Percentiles rank a stretch among this genome's conserved stretches.
Evolutionary conservation across 1,140 invertebrate species (phyloP).

Genomic region (Triops longicaudatus): DNA sequence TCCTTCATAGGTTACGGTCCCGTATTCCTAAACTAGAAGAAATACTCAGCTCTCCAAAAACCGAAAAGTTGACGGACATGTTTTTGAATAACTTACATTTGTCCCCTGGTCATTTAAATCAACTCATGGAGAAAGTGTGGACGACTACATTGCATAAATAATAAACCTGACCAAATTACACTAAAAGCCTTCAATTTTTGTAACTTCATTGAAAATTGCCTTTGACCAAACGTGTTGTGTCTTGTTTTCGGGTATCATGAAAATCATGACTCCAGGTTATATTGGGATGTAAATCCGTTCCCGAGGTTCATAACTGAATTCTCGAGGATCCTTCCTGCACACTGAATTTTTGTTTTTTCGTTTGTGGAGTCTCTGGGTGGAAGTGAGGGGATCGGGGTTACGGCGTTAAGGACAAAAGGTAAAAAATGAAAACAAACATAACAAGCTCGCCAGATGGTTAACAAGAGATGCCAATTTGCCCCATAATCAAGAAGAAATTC

Average conservation of each 20-base stretch:
- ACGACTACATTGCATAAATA: slow-evolving; percentile 15
- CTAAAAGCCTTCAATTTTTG: background rate
- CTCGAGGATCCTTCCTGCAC: background rate
- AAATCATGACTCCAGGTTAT: slow-evolving; percentile 5
- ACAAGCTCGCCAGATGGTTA: background rate
- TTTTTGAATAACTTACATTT: slow-evolving; percentile 13
- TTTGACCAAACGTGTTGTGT: background rate
- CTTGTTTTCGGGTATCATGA: background rate
- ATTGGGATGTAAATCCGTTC: slow-evolving; percentile 11
- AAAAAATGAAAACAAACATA: background rate
- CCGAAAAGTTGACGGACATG: slow-evolving; percentile 8
- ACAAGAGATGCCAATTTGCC: background rate
- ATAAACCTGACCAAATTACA: slow-evolving; percentile 15
- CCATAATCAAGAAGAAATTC: background rate
- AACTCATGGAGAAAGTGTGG: slow-evolving; percentile 7
- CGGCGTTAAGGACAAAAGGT: background rate
- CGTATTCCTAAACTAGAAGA: background rate
- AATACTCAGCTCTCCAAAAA: background rate
- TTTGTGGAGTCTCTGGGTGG: background rate
- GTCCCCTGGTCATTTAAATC: slow-evolving; percentile 5
- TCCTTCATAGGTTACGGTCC: background rate
- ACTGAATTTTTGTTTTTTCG: background rate
- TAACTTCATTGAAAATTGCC: background rate
- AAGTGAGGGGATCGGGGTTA: background rate
- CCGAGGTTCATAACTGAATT: background rate